Percentiles rank a stretch among this genome's conserved stretches.
phyloP scores from a whole-genome alignment of 2,888 invertebrate genomes.

The Tridacna gigas region DNA sequence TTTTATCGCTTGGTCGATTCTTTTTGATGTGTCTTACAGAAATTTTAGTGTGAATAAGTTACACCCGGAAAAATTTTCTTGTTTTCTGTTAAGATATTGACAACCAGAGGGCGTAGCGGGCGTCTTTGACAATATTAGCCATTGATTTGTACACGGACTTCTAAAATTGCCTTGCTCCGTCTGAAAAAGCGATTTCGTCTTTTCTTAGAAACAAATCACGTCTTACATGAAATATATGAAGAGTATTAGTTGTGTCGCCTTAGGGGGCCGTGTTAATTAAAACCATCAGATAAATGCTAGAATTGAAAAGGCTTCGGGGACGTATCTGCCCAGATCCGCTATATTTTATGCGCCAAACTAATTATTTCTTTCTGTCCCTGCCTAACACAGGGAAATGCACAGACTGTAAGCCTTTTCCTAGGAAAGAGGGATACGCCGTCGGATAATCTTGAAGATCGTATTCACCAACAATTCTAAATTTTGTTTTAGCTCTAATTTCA shows the following conservation, averaged over 20 bases:
- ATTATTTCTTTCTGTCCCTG: conserved; percentile 13
- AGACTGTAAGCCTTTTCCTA: background rate
- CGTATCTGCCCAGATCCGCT: conserved; percentile 13
- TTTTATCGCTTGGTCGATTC: too few relatives aligned
- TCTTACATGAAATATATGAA: conserved; percentile 21
- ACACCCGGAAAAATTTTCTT: too few relatives aligned
- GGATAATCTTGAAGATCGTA: too few relatives aligned
- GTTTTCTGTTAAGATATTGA: background rate
- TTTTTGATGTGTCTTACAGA: too few relatives aligned
- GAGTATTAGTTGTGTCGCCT: conserved; percentile 29
- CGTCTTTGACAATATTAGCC: background rate
- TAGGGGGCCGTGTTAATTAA: conserved; percentile 25
- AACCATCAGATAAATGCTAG: conserved; percentile 22
- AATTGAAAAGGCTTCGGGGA: conserved; percentile 28
- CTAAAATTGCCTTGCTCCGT: conserved; percentile 10
- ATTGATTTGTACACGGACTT: conserved; percentile 16
- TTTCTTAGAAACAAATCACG: conserved; percentile 25
- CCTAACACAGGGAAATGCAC: background rate
- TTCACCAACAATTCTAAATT: too few relatives aligned
- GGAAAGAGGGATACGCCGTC: too few relatives aligned
- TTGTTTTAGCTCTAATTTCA: too few relatives aligned
- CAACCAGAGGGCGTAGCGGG: conserved; percentile 10
- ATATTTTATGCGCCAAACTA: conserved; percentile 20
- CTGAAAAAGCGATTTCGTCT: conserved; percentile 15
- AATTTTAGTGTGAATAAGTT: too few relatives aligned